A percentile compares a stretch with the other conserved stretches of the same genome.
Evolutionary conservation across 2,113 vertebrate species (phyloP).

Genomic region (Geothlypis trichas): DNA sequence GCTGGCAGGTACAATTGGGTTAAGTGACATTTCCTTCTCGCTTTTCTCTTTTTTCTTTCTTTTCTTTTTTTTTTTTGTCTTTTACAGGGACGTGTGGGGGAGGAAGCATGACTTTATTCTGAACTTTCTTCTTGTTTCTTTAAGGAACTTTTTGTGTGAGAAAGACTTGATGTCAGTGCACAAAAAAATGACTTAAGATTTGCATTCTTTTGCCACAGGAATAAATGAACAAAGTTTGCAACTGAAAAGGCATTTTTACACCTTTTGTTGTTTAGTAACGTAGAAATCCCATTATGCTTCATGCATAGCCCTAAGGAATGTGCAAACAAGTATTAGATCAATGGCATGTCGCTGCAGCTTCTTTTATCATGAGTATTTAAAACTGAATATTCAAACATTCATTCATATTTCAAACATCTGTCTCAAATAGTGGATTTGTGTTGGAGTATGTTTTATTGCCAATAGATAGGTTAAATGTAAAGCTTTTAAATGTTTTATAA

Average conservation of each 20-base stretch:
- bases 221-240: constrained; percentile 82
- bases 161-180: constrained; percentile 66
- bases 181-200: constrained; percentile 76
- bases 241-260: constrained; percentile 80
- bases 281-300: constrained; percentile 79
- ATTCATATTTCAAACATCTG: constrained; percentile 78
- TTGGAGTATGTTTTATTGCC: constrained; percentile 55
- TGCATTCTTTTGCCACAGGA: constrained; percentile 75
- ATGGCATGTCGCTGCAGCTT: constrained; percentile 75
- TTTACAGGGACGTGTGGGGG: neutral
- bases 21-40: constrained; percentile 42
- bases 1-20: constrained; percentile 25
- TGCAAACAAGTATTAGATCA: constrained; percentile 79
- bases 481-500: constrained; percentile 43
- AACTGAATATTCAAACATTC: constrained; percentile 77
- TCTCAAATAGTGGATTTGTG: constrained; percentile 69
- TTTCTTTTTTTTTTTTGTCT: neutral
- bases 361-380: constrained; percentile 78
- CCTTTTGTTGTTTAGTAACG: constrained; percentile 79
- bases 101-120: constrained; percentile 64
- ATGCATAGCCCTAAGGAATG: constrained; percentile 75
- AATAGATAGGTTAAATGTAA: constrained; percentile 47
- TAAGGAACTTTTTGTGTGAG: constrained; percentile 51
- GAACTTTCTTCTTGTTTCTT: constrained; percentile 68
- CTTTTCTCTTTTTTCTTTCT: neutral